Base-by-base conservation (phyloP, 2,797 vertebrate genomes). In the Aldrovandia affinis region DNA sequence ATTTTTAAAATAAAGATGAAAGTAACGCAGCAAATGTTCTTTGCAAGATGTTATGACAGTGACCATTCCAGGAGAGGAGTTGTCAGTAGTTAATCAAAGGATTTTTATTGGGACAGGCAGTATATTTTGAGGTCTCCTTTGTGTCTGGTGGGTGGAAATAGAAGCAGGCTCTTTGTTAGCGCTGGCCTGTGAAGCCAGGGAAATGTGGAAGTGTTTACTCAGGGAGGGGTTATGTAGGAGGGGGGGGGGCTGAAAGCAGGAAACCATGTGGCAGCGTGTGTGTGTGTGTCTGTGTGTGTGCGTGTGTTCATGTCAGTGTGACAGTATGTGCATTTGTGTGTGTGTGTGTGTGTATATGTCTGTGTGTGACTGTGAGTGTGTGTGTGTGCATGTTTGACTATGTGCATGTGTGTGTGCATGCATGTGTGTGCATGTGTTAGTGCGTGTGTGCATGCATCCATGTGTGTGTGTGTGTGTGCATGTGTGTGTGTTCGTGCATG, bases 231-330 rank as follows among this genome's bases (percentile, higher is more conserved):
- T 80, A 22, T 42, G 73, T 83, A 50, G 85, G 89, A 86, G 82
- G 22, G 68, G 25, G 12, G 80, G 88, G 82, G 81, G 79, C 59
- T 85, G 81, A 89, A 90, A 93, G 93, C 93, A 95, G 92, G 91
- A 89, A 88, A 61, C 88, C 88, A 89, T 92, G 90, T 89, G 89
- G 89, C 89, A 91, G 88, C 18, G 83, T 90, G 68, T 91, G 88
- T 90, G 80, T 79, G 91, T 93, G 86, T 87, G 75, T 81, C 28
- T 85, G 63, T 83, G 30, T 54, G 50, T 82, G 65, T 54, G 44
- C 84, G 33, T 81, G 44, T 65, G 77, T 55, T 5, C 2, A 52
- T 63, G 61, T 59, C 18, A 20, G 55, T 28, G 61, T 22, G 25
- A 28, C 25, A 28, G 61, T 22, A 30, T 63, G 61, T 22, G 22